These are phyloP conservation scores for Lepidocyrtoides sp. DNA, from an alignment of 2,888 invertebrate genomes.

Conservation along the genomic window DNA sequence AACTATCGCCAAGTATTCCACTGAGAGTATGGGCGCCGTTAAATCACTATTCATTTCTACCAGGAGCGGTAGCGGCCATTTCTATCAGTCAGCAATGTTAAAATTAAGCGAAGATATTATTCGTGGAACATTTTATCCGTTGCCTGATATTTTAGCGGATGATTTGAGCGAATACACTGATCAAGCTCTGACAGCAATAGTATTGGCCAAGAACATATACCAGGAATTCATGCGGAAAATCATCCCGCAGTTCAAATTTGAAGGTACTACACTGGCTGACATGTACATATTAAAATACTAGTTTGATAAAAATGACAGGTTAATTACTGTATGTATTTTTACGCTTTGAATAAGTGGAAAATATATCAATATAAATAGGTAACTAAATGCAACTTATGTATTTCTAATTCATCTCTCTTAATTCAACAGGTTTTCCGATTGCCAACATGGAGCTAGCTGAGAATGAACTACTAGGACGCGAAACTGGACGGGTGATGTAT, in stretches of 20 bases:
- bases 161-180: constrained; percentile 26
- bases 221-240: constrained; percentile 42
- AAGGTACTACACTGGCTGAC: too few relatives aligned
- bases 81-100: constrained; percentile 20
- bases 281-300: too few relatives aligned
- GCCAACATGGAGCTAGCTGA: constrained; percentile 47
- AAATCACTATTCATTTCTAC: background rate
- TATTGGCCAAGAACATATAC: constrained; percentile 47
- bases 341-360: too few relatives aligned
- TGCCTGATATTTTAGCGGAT: constrained; percentile 44
- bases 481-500: background rate
- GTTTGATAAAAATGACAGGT: too few relatives aligned
- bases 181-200: background rate
- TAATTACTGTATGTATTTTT: too few relatives aligned
- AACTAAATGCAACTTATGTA: too few relatives aligned
- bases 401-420: background rate
- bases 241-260: constrained; percentile 62
- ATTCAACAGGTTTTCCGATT: constrained; percentile 28
- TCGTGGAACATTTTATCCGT: constrained; percentile 51
- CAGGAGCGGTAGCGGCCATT: background rate
- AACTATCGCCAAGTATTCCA: background rate
- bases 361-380: too few relatives aligned
- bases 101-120: constrained; percentile 62
- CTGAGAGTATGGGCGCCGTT: background rate
- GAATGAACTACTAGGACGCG: constrained; percentile 40